These are phyloP conservation scores for Cranoglanis bouderius DNA, from an alignment of 2,113 vertebrate genomes.

Conservation along the genomic window DNA sequence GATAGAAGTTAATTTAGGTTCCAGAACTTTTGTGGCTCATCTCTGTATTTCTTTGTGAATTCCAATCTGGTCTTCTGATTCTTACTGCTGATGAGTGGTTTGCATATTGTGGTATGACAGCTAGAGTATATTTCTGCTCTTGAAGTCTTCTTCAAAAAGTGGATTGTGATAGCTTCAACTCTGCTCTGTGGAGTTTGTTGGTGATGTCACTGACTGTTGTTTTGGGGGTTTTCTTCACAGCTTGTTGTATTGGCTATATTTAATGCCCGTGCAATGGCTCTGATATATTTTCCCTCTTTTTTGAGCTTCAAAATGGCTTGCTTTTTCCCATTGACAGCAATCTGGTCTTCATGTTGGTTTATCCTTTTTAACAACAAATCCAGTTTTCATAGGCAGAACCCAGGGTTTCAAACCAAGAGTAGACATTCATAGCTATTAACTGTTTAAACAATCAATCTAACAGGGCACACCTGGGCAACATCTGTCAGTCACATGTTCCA, in stretches of 20 bases:
- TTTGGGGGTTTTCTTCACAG: neutral
- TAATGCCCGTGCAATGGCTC: neutral
- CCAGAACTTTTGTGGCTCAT: neutral
- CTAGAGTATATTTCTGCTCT: neutral
- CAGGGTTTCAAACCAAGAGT: too few relatives aligned
- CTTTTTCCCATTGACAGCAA: too few relatives aligned
- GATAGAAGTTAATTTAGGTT: neutral
- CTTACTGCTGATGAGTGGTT: neutral
- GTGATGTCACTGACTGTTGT: neutral
- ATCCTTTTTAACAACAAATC: too few relatives aligned
- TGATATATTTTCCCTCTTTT: neutral
- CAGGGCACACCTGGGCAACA: neutral
- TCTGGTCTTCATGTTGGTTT: too few relatives aligned
- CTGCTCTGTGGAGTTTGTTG: neutral
- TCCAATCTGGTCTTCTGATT: too few relatives aligned
- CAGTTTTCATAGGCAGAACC: too few relatives aligned
- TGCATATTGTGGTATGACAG: neutral
- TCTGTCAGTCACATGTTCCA: neutral
- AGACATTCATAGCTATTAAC: too few relatives aligned
- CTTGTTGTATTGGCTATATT: neutral
- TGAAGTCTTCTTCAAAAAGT: neutral
- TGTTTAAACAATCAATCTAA: too few relatives aligned
- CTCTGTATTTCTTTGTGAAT: too few relatives aligned
- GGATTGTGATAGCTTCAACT: neutral
- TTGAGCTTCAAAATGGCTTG: too few relatives aligned